These are phyloP conservation scores for Sylvicapra grimmia DNA, from an alignment of 2,113 vertebrate species.

Conservation along the genomic window DNA sequence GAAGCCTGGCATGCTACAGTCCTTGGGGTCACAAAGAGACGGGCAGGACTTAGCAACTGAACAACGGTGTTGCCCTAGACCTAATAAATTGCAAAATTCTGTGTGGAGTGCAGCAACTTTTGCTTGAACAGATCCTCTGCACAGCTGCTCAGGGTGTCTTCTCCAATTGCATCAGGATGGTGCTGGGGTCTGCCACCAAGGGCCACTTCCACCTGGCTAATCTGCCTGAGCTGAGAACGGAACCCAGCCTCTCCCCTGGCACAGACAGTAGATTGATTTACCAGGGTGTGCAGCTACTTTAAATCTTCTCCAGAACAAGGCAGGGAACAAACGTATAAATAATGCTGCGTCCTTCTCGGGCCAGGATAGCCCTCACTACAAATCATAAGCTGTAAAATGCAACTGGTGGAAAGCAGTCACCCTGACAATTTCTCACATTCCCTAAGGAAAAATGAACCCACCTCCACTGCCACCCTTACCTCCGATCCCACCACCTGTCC, in stretches of 20 bases:
- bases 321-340: constrained; percentile 47
- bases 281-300: not conserved
- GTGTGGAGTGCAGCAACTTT: not conserved
- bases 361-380: not conserved
- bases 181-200: not conserved
- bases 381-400: constrained; percentile 22
- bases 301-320: constrained; percentile 49
- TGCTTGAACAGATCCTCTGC: not conserved
- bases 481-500: not conserved
- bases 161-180: not conserved
- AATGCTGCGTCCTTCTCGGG: not conserved
- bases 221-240: not conserved
- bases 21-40: not conserved
- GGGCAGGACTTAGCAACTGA: not conserved
- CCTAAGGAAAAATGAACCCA: not conserved
- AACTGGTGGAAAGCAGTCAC: not conserved
- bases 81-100: not conserved
- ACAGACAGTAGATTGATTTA: not conserved
- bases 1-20: not conserved
- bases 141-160: not conserved
- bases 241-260: not conserved
- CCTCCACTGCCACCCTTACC: not conserved
- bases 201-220: not conserved
- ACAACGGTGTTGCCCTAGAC: not conserved
- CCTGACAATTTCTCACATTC: not conserved